Base-by-base conservation (phyloP, 37 sponge, comb jelly and placozoan species). In the Chondrilla cf. caribensis region DNA sequence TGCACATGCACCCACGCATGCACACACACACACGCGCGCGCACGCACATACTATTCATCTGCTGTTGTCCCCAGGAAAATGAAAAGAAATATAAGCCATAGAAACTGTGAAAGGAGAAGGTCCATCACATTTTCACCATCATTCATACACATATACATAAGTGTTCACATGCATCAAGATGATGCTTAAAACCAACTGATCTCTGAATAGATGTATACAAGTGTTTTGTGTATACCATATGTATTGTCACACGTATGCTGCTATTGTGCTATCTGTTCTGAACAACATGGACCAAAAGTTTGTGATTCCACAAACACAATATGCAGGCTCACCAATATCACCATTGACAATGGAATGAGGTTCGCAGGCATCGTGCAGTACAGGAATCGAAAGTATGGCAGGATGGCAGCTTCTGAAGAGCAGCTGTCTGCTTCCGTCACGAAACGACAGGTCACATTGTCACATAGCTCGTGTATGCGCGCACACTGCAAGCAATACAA, bases 51-150 rank as follows among this genome's bases (percentile, higher is more conserved):
- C 91, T 88, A 98, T 60, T 98, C 99, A 57, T 98, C 96, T 17
- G 99, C 99, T 42, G 96, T 96, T 8, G 95, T 81, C 57, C 93
- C 99, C 58, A 98, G 82, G 26, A 89, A 87, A 0, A 98, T 79
- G 60, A 98, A 95, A 22, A 98, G 90, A 70, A 89, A 89, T 0
- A 89, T 41, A 26, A 96, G 79, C 99, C 99, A 98, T 2, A 93
- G 3, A 71, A 95, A 96, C 95, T 95, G 86, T 0, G 40, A 55
- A 65, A n/a, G 60, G 24, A 55, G 15, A 81, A 14, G n/a, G n/a
- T n/a, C n/a, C n/a, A n/a, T n/a, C n/a, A n/a, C n/a, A n/a, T n/a
- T n/a, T n/a, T n/a, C n/a, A n/a, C n/a, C n/a, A n/a, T n/a, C n/a
- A n/a, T n/a, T n/a, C n/a, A n/a, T n/a, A n/a, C n/a, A n/a, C n/a